These are phyloP conservation scores for Myotis pilosus DNA, from an alignment of 2,797 vertebrate species.

Conservation along the genomic window DNA sequence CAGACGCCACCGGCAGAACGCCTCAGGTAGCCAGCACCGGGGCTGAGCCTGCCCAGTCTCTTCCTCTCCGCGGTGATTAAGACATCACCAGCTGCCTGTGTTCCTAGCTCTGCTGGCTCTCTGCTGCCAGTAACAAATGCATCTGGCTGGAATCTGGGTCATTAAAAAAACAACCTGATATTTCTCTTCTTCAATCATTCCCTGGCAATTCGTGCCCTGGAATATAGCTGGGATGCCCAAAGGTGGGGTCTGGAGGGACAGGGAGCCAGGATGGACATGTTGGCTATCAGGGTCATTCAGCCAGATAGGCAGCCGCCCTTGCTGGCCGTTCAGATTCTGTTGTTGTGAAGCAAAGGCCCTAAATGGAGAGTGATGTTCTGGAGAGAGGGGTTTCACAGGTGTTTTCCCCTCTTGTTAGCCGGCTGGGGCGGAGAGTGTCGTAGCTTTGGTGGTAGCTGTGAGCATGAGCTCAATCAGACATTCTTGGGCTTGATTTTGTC, in stretches of 20 bases:
- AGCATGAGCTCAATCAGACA: background rate
- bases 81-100: conserved; percentile 58
- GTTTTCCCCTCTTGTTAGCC: fast-evolving
- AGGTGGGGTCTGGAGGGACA: background rate
- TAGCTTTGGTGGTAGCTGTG: background rate
- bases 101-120: conserved; percentile 22
- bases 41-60: background rate
- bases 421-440: background rate
- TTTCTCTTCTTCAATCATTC: conserved; percentile 41
- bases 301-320: background rate
- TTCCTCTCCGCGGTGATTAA: conserved; percentile 50
- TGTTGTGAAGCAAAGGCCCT: background rate
- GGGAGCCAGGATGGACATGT: background rate
- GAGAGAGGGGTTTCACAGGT: background rate
- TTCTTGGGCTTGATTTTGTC: background rate
- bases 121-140: conserved; percentile 48
- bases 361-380: background rate
- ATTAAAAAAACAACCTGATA: conserved; percentile 52
- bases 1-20: fast-evolving
- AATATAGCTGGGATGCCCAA: conserved; percentile 1
- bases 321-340: background rate
- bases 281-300: conserved; percentile 29
- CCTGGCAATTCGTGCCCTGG: background rate
- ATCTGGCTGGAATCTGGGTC: conserved; percentile 75
- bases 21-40: background rate